These are phyloP conservation scores for Podocnemis expansa DNA, from an alignment of 2,113 vertebrate genomes.

Conservation along the genomic window DNA sequence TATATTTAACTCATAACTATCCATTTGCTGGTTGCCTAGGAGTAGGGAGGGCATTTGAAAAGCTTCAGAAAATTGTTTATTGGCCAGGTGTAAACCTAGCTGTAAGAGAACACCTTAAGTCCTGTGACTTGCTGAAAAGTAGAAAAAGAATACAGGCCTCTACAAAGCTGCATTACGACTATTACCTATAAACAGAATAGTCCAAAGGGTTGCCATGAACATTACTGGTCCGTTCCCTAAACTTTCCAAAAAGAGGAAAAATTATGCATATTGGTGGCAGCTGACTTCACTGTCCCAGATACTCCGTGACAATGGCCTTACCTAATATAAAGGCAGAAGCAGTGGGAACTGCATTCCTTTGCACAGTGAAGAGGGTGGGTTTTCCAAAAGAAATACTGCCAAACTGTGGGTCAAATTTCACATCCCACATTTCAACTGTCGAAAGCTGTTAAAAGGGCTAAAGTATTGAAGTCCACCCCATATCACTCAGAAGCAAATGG, in stretches of 20 bases:
- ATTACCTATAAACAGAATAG: not conserved
- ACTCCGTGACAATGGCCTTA: not conserved
- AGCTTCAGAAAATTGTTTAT: not conserved
- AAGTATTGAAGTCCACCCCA: not conserved
- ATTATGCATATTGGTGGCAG: not conserved
- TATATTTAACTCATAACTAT: not conserved
- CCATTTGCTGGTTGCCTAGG: not conserved
- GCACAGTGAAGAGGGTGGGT: not conserved
- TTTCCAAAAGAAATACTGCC: not conserved
- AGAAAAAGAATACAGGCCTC: not conserved
- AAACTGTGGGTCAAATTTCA: not conserved
- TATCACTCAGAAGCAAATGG: not conserved
- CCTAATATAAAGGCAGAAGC: not conserved
- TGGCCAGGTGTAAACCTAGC: not conserved
- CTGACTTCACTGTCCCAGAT: not conserved
- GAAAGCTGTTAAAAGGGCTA: not conserved
- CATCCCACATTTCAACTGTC: not conserved
- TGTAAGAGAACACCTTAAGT: not conserved
- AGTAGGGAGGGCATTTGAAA: not conserved
- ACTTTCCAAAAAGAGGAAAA: not conserved
- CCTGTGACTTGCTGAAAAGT: not conserved
- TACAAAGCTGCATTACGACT: not conserved
- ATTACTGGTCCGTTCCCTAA: not conserved
- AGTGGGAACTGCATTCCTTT: not conserved
- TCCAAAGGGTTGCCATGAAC: not conserved